Evolutionary conservation across 2,888 invertebrate species (phyloP).

Genomic region (Tetragonula carbonaria): DNA sequence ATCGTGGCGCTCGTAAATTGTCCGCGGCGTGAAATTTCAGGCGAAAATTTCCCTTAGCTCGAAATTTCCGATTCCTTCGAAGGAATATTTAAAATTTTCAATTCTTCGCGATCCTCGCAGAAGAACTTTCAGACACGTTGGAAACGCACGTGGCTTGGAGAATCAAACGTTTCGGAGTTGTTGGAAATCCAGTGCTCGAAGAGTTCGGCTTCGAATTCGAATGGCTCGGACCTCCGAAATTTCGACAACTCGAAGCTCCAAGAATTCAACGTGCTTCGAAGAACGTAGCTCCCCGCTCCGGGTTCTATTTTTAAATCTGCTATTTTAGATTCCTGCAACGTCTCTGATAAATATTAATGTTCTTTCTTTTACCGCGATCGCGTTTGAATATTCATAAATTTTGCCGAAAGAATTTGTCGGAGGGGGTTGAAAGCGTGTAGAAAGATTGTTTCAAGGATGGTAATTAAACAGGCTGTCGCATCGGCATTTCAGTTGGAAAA

Average conservation of each 20-base stretch:
- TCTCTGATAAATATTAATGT: not conserved
- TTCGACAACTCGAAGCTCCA: not conserved
- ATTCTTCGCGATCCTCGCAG: too few relatives aligned
- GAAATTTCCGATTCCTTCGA: too few relatives aligned
- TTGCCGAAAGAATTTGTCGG: not conserved
- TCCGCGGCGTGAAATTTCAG: too few relatives aligned
- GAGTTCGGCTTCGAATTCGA: not conserved
- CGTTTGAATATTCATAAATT: not conserved
- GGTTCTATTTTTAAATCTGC: not conserved
- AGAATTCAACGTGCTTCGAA: not conserved
- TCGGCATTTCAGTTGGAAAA: slow-evolving; percentile 19
- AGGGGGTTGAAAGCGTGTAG: slow-evolving; percentile 3
- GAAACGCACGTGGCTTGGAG: not conserved
- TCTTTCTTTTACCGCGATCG: not conserved
- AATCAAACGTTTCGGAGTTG: not conserved
- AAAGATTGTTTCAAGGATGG: slow-evolving; percentile 16
- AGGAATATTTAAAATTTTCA: too few relatives aligned
- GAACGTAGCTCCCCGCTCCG: not conserved
- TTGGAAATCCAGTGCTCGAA: not conserved
- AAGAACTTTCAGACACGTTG: too few relatives aligned
- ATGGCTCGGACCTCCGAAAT: too few relatives aligned
- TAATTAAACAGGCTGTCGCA: slow-evolving; percentile 30
- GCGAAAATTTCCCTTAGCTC: too few relatives aligned
- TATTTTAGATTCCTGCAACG: not conserved
- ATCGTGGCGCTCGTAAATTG: too few relatives aligned